Base-by-base conservation (phyloP, 2,888 invertebrate genomes). In the Gryllus longicercus region DNA sequence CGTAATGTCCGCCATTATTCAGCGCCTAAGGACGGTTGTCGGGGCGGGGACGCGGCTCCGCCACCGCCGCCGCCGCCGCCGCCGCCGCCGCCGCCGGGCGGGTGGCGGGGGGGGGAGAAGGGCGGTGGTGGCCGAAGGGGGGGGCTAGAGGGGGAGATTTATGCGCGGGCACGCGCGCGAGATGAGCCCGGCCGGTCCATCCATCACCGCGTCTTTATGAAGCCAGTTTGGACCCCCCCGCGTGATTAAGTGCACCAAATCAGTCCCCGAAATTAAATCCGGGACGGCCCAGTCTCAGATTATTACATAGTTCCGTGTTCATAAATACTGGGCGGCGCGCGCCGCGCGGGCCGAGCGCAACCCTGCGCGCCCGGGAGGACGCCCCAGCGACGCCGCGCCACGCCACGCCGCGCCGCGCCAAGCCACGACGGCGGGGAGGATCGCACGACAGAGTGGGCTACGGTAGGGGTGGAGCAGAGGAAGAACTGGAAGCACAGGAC, bases 241-340 rank as follows among this genome's bases (percentile, higher is more conserved):
- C 75, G 81, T 82, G 82, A 82, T 82, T 82, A 82, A 82, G 80
- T 82, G 90, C 90, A 91, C 90, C 90, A 91, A 91, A 91, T 91
- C 91, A 91, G 91, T 91, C 91, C 90, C 89, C 90, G 91, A 91
- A 91, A 91, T 91, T 91, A 91, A 91, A 91, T 91, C 91, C 91
- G 87, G 90, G 81, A 83, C 80, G 81, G 82, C 81, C 81, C 50
- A 80, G 81, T 89, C 90, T 90, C 90, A 90, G 91, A 91, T 91
- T 91, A 91, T 91, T 91, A 91, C 91, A 91, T 91, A 91, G 90
- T 90, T 90, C 90, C 90, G 90, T 90, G 91, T 90, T 91, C 91
- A 91, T 91, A 91, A 91, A 91, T 91, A 90, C 79, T 78, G 80
- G 51, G 78, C 49, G 50, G 21, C 76, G 78, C 49, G 78, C 23